A percentile compares a stretch with the other conserved stretches of the same genome.
phyloP scores from a whole-genome alignment of 2,113 vertebrate genomes.

The Halichoerus grypus region DNA sequence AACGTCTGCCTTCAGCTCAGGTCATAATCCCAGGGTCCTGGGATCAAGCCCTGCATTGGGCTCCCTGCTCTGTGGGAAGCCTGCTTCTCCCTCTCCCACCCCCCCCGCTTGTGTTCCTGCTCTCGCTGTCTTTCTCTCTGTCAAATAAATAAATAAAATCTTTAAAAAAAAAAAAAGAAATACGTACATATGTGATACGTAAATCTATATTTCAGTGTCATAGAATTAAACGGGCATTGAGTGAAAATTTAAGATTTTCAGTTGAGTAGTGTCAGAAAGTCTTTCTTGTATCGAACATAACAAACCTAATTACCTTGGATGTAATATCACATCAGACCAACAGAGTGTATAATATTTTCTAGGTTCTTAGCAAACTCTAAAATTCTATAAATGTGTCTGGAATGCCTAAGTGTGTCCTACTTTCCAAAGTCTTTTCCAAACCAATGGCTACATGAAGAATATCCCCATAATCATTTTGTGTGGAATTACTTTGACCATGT shows the following conservation, averaged over 20 bases:
- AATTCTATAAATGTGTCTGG: neutral
- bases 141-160: too few species aligned
- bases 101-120: too few species aligned
- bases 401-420: neutral
- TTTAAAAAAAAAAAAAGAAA: neutral
- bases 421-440: neutral
- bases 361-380: constrained; percentile 16
- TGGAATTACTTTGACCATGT: neutral
- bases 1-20: too few species aligned
- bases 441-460: neutral
- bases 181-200: neutral
- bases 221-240: neutral
- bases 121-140: too few species aligned
- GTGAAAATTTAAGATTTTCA: constrained; percentile 23
- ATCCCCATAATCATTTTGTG: neutral
- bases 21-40: too few species aligned
- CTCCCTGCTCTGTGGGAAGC: too few species aligned
- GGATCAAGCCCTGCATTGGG: too few species aligned
- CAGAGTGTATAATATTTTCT: neutral
- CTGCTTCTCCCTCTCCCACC: too few species aligned
- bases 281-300: neutral
- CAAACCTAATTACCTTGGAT: neutral
- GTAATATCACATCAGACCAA: neutral
- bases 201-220: neutral
- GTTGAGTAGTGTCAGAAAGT: neutral